Percentiles rank a stretch among this genome's conserved stretches.
These are phyloP conservation scores for Zootermopsis nevadensis DNA, from an alignment of 2,888 invertebrate species.

Conservation along the genomic window DNA sequence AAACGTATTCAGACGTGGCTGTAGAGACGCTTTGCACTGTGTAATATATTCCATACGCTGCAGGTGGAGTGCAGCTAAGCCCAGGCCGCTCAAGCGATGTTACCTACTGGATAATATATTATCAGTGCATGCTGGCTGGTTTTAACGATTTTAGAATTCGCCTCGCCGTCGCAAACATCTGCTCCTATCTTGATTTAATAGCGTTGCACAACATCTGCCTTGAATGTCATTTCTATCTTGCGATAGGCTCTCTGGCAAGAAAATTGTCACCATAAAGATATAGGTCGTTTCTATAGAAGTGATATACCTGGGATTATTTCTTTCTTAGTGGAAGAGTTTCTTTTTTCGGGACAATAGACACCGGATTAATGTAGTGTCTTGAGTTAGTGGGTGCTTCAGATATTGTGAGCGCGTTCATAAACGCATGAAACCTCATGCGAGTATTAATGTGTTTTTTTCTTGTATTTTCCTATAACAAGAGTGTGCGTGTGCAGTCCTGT, in stretches of 20 bases:
- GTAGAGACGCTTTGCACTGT: background rate
- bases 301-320: constrained; percentile 9
- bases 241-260: background rate
- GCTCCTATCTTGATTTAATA: constrained; percentile 1
- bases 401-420: background rate
- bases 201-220: background rate
- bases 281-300: background rate
- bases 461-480: background rate
- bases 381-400: constrained; percentile 5
- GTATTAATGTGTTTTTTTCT: background rate
- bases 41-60: background rate
- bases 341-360: background rate
- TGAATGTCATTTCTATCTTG: background rate
- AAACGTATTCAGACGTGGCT: background rate
- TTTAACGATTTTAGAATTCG: constrained; percentile 23
- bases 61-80: background rate
- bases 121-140: background rate
- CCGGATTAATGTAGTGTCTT: background rate
- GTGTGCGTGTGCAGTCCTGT: too few species aligned
- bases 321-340: background rate
- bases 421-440: background rate
- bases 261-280: constrained; percentile 3
- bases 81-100: background rate
- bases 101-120: background rate
- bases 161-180: background rate